phyloP scores from a whole-genome alignment of 2,888 invertebrate species.

The Caenorhabditis japonica region DNA sequence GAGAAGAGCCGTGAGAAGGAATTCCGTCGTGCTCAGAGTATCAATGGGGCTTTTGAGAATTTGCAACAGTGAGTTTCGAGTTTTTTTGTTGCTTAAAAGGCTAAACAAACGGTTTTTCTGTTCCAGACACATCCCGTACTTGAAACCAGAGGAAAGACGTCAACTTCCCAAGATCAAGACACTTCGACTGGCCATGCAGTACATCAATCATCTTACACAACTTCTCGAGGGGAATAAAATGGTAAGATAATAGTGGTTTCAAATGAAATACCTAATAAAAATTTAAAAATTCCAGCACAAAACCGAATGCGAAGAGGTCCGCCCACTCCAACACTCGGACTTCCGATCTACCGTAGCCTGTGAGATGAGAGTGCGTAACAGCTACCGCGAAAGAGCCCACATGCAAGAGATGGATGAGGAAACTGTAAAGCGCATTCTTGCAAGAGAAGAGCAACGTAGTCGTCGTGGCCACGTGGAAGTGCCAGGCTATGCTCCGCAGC shows the following conservation, averaged over 20 bases:
- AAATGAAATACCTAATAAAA: neutral
- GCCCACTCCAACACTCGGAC: conserved; percentile 16
- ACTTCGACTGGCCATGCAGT: conserved; percentile 49
- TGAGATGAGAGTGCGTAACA: conserved; percentile 30
- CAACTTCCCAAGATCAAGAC: conserved; percentile 55
- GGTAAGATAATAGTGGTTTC: conserved; percentile 2
- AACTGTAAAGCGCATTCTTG: conserved; percentile 23
- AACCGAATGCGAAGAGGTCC: neutral
- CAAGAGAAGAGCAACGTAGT: conserved; percentile 6
- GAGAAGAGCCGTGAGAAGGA: conserved; percentile 37
- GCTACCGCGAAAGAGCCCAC: conserved; percentile 29
- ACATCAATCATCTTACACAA: conserved; percentile 41
- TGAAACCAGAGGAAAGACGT: conserved; percentile 23
- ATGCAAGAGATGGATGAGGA: conserved; percentile 19
- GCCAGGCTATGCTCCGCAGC: neutral
- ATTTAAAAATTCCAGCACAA: conserved; percentile 5
- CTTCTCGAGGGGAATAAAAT: conserved; percentile 31
- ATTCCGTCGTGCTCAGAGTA: conserved; percentile 19
- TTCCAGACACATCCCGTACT: conserved; percentile 46
- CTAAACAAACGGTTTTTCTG: too few species aligned
- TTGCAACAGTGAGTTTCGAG: conserved; percentile 29
- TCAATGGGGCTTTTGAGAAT: conserved; percentile 29
- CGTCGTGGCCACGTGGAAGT: neutral
- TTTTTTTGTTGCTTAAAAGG: neutral
- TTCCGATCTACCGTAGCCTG: conserved; percentile 13